Percentiles rank a stretch among this genome's conserved stretches.
Evolutionary conservation across 1,140 invertebrate species (phyloP).

Genomic region (Sycobia sp.): DNA sequence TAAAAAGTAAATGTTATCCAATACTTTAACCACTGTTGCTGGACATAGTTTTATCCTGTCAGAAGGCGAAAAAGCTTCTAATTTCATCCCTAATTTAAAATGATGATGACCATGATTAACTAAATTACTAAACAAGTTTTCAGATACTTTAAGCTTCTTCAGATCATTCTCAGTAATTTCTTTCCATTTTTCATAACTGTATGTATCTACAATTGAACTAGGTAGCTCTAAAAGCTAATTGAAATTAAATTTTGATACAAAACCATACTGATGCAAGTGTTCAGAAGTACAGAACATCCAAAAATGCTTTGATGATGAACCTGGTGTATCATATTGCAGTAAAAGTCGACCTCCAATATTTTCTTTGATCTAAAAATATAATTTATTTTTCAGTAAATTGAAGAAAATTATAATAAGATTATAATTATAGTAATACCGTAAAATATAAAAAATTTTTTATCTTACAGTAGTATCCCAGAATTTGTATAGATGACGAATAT

Average conservation of each 20-base stretch:
- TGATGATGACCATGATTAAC: conserved; percentile 58
- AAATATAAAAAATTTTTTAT: conserved; percentile 7
- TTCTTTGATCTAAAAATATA: conserved; percentile 69
- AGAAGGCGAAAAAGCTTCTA: conserved; percentile 68
- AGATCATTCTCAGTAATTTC: conserved; percentile 55
- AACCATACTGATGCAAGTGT: conserved; percentile 63
- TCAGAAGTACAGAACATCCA: conserved; percentile 77
- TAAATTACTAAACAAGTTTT: conserved; percentile 48
- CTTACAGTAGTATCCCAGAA: conserved; percentile 75
- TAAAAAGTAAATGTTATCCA: conserved; percentile 71
- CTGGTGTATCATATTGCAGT: conserved; percentile 69
- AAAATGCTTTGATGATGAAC: conserved; percentile 63
- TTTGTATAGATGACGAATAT: conserved; percentile 68
- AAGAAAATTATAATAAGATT: too few species aligned
- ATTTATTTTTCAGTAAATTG: too few species aligned
- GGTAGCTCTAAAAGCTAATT: conserved; percentile 58
- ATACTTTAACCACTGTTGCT: conserved; percentile 71
- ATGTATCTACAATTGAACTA: conserved; percentile 51
- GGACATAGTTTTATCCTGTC: conserved; percentile 65
- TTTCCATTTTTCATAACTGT: conserved; percentile 62
- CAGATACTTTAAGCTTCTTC: too few species aligned
- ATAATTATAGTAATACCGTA: too few species aligned
- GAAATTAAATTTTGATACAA: conserved; percentile 48
- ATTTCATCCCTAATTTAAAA: conserved; percentile 68
- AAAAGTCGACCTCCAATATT: conserved; percentile 75